Evolutionary conservation across 2,888 invertebrate species (phyloP).

Genomic region (Oscheius sp.): DNA sequence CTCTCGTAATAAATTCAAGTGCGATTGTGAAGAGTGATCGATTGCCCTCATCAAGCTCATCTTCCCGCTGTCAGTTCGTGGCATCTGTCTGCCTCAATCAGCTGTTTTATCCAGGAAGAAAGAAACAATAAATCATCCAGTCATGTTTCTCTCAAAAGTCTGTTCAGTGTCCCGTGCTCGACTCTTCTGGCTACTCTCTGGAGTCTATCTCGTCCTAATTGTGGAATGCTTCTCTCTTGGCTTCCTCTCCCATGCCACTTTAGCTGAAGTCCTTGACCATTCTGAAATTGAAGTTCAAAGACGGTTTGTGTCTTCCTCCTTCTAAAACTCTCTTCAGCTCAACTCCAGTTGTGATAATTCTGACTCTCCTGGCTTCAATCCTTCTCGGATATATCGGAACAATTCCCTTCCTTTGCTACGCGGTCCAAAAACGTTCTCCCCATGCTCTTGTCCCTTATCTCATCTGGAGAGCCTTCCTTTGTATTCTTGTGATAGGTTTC

Average conservation of each 20-base stretch:
- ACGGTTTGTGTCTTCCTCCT: neutral
- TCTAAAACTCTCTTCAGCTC: neutral
- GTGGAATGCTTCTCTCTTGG: conserved; percentile 25
- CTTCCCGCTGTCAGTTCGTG: neutral
- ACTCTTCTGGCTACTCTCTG: conserved; percentile 17
- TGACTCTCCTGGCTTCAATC: conserved; percentile 21
- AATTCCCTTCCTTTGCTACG: conserved; percentile 24
- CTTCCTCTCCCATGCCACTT: conserved; percentile 28
- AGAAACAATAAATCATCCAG: too few species aligned
- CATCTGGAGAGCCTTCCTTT: conserved; percentile 26
- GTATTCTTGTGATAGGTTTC: conserved; percentile 11
- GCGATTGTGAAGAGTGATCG: too few species aligned
- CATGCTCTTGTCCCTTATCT: conserved; percentile 26
- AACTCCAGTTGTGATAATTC: conserved; percentile 22
- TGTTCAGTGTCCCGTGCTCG: conserved; percentile 9
- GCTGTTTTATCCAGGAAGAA: conserved; percentile 10
- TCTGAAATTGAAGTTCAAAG: conserved; percentile 19
- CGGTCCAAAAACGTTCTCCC: conserved; percentile 16
- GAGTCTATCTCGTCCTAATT: conserved; percentile 23
- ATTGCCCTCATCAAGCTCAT: neutral
- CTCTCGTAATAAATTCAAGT: neutral
- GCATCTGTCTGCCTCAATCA: conserved; percentile 4
- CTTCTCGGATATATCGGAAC: conserved; percentile 21
- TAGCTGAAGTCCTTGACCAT: conserved; percentile 30
- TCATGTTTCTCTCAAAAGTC: neutral